These are phyloP conservation scores for Lamprologus lemairii DNA, from an alignment of 2,113 vertebrate genomes.

Conservation along the genomic window DNA sequence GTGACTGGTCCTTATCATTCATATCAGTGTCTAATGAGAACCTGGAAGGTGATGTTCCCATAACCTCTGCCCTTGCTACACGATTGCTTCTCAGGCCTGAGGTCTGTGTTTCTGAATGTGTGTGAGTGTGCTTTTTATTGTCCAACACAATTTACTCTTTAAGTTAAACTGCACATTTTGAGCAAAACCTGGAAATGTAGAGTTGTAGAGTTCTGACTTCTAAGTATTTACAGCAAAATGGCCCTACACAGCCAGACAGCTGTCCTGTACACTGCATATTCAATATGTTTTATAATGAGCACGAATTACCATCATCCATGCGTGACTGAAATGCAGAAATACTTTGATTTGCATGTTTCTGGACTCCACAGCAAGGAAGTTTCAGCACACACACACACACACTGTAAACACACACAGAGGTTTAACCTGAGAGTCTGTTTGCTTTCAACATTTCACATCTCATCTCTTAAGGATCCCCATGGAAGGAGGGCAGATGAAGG, in stretches of 20 bases:
- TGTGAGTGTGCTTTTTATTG: neutral
- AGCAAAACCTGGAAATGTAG: neutral
- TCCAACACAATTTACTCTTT: neutral
- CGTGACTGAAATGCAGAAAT: neutral
- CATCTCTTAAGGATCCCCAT: neutral
- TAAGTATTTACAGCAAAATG: neutral
- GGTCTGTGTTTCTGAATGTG: neutral
- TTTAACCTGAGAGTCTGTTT: neutral
- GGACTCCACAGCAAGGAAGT: neutral
- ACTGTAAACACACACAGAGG: neutral
- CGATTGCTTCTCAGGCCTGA: neutral
- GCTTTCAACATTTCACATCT: neutral
- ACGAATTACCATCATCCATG: neutral
- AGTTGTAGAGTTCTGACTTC: neutral
- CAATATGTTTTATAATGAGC: neutral
- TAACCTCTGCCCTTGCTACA: constrained; percentile 22
- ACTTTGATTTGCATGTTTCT: neutral
- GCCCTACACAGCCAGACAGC: neutral
- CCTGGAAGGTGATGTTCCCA: constrained; percentile 38
- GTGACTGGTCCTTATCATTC: constrained; percentile 34
- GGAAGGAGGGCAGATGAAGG: neutral
- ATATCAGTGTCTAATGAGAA: constrained; percentile 41
- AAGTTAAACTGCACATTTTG: neutral
- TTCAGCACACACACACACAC: neutral
- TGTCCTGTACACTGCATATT: neutral